Percentiles rank a stretch among this genome's conserved stretches.
These are phyloP conservation scores for Poeciliopsis retropinna DNA, from an alignment of 2,113 vertebrate genomes.

Conservation along the genomic window DNA sequence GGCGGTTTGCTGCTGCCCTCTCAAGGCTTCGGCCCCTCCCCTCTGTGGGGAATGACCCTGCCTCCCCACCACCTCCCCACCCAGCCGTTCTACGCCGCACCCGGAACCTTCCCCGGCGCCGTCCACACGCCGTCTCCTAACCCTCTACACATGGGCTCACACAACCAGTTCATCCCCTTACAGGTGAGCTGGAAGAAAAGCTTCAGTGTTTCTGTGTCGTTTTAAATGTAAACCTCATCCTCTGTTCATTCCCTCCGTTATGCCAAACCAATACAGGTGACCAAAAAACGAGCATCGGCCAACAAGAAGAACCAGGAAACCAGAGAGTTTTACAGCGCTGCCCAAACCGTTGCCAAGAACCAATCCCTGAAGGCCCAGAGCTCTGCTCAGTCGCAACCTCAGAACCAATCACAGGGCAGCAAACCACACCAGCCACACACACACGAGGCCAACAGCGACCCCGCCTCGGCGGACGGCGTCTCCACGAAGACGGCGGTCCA, in stretches of 20 bases:
- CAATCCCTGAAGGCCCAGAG: slow-evolving; percentile 54
- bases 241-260: neutral
- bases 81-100: slow-evolving; percentile 82
- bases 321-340: slow-evolving; percentile 82
- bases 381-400: slow-evolving; percentile 28
- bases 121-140: slow-evolving; percentile 70
- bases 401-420: slow-evolving; percentile 22
- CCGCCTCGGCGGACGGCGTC: slow-evolving; percentile 23
- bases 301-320: slow-evolving; percentile 87
- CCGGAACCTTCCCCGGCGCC: slow-evolving; percentile 82
- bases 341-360: slow-evolving; percentile 62
- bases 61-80: slow-evolving; percentile 80
- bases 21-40: slow-evolving; percentile 81
- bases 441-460: slow-evolving; percentile 53
- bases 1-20: slow-evolving; percentile 82
- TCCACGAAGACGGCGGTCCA: slow-evolving; percentile 34
- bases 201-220: neutral
- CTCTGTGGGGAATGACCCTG: slow-evolving; percentile 82
- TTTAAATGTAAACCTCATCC: neutral
- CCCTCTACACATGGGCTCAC: slow-evolving; percentile 81
- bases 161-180: slow-evolving; percentile 95
- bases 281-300: slow-evolving; percentile 93
- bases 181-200: slow-evolving; percentile 81
- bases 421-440: slow-evolving; percentile 55
- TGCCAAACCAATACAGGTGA: slow-evolving; percentile 83